Evolutionary conservation across 2,888 invertebrate genomes (phyloP), one percentile per base, ranked within the genome.

Genomic region (Drosophila testacea): DNA sequence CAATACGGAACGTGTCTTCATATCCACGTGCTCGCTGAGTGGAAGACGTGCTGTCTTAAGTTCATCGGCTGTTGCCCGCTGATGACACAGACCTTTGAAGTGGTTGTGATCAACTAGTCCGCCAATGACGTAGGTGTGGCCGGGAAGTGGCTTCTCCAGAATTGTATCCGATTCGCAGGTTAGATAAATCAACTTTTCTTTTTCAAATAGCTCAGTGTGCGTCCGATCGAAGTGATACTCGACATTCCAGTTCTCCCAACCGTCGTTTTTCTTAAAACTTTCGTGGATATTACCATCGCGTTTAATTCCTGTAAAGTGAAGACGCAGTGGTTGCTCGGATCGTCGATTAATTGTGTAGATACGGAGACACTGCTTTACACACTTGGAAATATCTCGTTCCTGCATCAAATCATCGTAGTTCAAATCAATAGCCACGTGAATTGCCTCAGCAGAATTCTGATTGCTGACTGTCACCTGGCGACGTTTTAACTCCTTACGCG

Each of bases 101-200:
- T 96, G 95, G 93, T 99, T 99, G 91, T 99, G 99, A 93, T 99
- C 99, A 0, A 99, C 98, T 47, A 99, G 93, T 30, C 99, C 99
- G 42, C 99, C 99, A 91, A 99, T 99, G 54, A 99, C 95, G 90
- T 99, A 99, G 48, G 96, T 94, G 90, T 96, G 96, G 72, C 95
- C 94, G 27, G 96, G 94, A 81, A 97, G 95, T 84, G 98, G 93
- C 57, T 92, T 92, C 63, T 95, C 94, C 75, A 99, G 94, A 6
- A 97, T 93, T 93, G 97, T 97, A 50, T 97, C 96, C 11, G 99
- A 99, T 92, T 99, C 99, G 92, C 98, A 98, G 4, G 97, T 96
- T 77, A 99, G 94, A 93, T 99, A 99, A 1, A 99, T 94, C 59
- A 99, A 93, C 79, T 96, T 95, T 2, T 96, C 95, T 89, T 95